These are phyloP conservation scores for Drosophila mauritiana DNA, from an alignment of 1,140 invertebrate genomes.

Conservation along the genomic window DNA sequence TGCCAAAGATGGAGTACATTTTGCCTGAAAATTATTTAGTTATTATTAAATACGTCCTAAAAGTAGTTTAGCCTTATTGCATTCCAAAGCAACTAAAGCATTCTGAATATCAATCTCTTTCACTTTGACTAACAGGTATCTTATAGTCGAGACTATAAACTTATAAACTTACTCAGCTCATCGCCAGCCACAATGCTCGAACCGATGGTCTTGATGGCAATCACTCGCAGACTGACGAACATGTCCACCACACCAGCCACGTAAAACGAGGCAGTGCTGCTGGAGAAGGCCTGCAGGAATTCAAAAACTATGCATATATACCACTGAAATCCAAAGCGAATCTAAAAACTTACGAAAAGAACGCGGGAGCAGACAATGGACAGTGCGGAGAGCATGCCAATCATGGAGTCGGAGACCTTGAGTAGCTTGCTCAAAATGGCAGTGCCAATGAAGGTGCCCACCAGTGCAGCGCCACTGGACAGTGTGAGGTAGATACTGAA, in stretches of 20 bases:
- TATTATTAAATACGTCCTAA: too few relatives aligned
- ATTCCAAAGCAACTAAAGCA: too few relatives aligned
- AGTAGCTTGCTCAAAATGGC: constrained; percentile 78
- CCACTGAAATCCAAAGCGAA: too few relatives aligned
- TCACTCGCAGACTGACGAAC: constrained; percentile 77
- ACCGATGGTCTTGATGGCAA: constrained; percentile 81
- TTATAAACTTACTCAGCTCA: constrained; percentile 68
- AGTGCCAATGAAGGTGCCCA: constrained; percentile 80
- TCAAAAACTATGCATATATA: neutral
- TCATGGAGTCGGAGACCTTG: constrained; percentile 74
- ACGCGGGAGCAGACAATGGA: constrained; percentile 69
- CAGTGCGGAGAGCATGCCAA: constrained; percentile 74
- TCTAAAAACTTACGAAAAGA: constrained; percentile 63
- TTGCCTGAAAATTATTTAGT: constrained; percentile 55
- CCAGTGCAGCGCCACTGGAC: constrained; percentile 56
- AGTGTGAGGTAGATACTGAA: constrained; percentile 75
- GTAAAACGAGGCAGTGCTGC: constrained; percentile 67
- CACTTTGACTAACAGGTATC: too few relatives aligned
- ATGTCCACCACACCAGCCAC: constrained; percentile 75
- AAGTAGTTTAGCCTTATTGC: too few relatives aligned
- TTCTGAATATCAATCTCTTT: too few relatives aligned
- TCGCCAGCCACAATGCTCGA: constrained; percentile 78
- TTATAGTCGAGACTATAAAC: too few relatives aligned
- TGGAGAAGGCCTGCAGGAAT: constrained; percentile 65
- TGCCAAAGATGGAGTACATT: constrained; percentile 83